Conservation (phyloP, 2,113 vertebrate genomes). For the Atherinomorus stipes region DNA sequence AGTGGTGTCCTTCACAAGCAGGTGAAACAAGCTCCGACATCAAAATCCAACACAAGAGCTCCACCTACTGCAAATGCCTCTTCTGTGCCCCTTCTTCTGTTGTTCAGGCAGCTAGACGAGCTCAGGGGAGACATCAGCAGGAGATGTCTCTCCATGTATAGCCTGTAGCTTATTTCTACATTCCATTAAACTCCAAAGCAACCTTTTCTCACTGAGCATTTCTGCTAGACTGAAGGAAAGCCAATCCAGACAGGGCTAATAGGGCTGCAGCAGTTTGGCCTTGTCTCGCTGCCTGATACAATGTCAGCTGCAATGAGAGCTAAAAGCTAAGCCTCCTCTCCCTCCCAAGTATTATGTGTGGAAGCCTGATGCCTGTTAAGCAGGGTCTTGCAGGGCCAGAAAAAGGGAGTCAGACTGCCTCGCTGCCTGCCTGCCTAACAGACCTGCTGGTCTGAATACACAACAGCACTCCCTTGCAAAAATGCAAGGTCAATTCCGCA, state of each 20-base stretch:
- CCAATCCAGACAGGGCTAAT: constrained; percentile 57
- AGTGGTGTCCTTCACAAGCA: constrained; percentile 68
- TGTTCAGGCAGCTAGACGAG: constrained; percentile 46
- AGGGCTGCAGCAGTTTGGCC: constrained; percentile 53
- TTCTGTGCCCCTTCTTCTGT: constrained; percentile 57
- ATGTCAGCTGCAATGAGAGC: constrained; percentile 60
- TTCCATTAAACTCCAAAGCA: constrained; percentile 50
- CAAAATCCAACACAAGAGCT: constrained; percentile 84
- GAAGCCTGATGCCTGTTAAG: constrained; percentile 71
- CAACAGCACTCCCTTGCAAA: constrained; percentile 56
- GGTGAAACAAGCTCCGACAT: constrained; percentile 69
- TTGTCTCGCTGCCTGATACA: constrained; percentile 54
- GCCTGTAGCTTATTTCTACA: constrained; percentile 20
- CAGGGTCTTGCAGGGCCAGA: constrained; percentile 64
- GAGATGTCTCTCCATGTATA: constrained; percentile 15
- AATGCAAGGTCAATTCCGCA: constrained; percentile 75
- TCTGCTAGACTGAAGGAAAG: constrained; percentile 39
- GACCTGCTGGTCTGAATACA: constrained; percentile 66
- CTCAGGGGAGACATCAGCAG: constrained; percentile 44
- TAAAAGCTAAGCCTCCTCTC: constrained; percentile 55
- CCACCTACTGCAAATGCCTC: constrained; percentile 81
- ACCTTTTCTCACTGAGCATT: constrained; percentile 40
- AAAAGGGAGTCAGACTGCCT: constrained; percentile 53
- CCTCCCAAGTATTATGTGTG: constrained; percentile 61
- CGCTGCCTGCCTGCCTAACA: constrained; percentile 65